phyloP scores from a whole-genome alignment of 2,113 vertebrate genomes.

The Catharus minimus region DNA sequence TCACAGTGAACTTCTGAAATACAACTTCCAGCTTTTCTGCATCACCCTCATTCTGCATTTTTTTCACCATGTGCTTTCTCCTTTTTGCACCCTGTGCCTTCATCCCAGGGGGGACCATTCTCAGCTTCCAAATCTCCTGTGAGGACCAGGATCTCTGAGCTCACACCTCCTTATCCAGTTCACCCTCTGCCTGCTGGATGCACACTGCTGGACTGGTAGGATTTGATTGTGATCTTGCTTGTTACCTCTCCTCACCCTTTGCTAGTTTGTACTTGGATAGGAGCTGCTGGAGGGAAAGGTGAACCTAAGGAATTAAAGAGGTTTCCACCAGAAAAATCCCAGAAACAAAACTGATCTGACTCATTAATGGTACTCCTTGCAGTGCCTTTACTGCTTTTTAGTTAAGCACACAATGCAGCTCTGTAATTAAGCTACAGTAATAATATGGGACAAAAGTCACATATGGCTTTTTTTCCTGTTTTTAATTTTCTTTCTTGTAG shows the following conservation, averaged over 20 bases:
- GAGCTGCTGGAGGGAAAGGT: background rate
- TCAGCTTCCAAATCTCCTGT: background rate
- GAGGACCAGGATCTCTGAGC: background rate
- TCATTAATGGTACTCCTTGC: background rate
- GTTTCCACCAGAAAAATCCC: background rate
- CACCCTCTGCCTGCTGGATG: background rate
- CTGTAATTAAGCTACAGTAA: background rate
- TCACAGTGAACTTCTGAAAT: background rate
- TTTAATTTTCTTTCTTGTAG: conserved; percentile 3
- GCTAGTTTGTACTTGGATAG: background rate
- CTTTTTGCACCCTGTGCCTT: background rate
- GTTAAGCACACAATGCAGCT: background rate
- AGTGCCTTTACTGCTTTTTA: conserved; percentile 5
- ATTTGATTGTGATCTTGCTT: background rate
- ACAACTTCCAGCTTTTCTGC: background rate
- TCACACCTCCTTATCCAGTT: background rate
- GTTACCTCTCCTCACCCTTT: background rate
- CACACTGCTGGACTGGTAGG: background rate
- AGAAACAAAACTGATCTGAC: background rate
- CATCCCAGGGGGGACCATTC: background rate
- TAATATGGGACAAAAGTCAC: background rate
- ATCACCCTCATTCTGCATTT: background rate
- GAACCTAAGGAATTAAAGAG: background rate
- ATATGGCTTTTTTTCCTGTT: background rate
- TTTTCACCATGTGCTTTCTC: background rate